Evolutionary conservation across 2,113 vertebrate species (phyloP).

Genomic region (Malurus alboscapulatus): DNA sequence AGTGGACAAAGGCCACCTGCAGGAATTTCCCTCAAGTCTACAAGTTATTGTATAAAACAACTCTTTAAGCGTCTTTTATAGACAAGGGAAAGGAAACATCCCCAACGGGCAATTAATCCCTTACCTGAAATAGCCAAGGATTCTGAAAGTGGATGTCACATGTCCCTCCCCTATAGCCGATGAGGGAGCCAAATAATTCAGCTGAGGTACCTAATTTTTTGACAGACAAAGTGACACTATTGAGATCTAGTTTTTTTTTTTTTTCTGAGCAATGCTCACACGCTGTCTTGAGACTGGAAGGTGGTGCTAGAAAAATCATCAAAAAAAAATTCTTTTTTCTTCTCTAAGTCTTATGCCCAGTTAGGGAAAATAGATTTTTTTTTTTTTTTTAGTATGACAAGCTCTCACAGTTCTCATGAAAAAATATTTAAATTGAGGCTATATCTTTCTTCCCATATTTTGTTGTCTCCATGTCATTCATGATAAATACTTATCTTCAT

Average conservation of each 20-base stretch:
- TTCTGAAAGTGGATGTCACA: neutral
- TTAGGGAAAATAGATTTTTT: neutral
- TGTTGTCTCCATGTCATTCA: neutral
- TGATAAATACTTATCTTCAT: neutral
- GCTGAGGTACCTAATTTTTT: neutral
- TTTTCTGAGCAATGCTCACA: neutral
- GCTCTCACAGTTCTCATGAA: neutral
- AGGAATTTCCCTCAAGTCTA: neutral
- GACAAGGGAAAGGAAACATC: neutral
- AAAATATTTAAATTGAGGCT: neutral
- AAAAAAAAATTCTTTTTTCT: neutral
- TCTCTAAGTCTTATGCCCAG: neutral
- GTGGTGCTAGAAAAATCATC: neutral
- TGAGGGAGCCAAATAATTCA: neutral
- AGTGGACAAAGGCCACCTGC: neutral
- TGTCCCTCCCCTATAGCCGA: neutral
- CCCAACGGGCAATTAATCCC: neutral
- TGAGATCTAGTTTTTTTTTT: neutral
- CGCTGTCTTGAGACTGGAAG: neutral
- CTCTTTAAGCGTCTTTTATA: neutral
- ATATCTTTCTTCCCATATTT: neutral
- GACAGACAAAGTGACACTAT: neutral
- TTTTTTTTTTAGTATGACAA: neutral
- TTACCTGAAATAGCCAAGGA: neutral
- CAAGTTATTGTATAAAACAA: neutral